Conservation (phyloP, 2,888 invertebrate genomes). For the Polymixis flavicincta region DNA sequence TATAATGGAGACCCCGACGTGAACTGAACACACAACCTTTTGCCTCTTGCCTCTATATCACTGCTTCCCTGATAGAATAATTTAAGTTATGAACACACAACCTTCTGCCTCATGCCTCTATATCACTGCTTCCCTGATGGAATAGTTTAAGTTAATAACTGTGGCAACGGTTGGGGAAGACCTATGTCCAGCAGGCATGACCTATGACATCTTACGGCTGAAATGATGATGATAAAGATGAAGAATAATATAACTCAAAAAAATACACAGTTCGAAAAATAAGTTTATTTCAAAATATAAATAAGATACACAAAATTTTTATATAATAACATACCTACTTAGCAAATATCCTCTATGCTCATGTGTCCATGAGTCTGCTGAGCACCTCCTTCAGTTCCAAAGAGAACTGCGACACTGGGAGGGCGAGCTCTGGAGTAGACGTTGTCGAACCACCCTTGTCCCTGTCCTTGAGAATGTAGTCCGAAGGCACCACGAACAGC, state of each 20-base stretch:
- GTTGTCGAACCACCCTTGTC: constrained; percentile 65
- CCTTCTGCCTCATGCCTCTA: too few relatives aligned
- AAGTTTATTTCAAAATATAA: constrained; percentile 30
- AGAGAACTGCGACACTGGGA: constrained; percentile 85
- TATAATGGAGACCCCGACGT: too few relatives aligned
- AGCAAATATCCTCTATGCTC: constrained; percentile 23
- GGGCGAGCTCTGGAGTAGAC: constrained; percentile 78
- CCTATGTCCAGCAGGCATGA: background rate
- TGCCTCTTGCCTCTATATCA: too few relatives aligned
- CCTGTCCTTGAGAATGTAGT: constrained; percentile 77
- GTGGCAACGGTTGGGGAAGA: background rate
- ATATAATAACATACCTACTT: background rate
- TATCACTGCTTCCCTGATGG: too few relatives aligned
- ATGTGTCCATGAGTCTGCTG: constrained; percentile 82
- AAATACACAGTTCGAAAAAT: background rate
- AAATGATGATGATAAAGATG: background rate
- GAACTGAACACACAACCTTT: too few relatives aligned
- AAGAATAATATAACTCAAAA: background rate
- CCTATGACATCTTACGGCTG: background rate
- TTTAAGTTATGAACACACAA: too few relatives aligned
- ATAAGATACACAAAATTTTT: constrained; percentile 28
- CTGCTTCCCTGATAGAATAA: too few relatives aligned
- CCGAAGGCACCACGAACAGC: constrained; percentile 84
- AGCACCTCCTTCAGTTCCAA: constrained; percentile 85
- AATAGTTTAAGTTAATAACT: background rate